phyloP scores from a whole-genome alignment of 2,113 vertebrate genomes.

The Esox niger region DNA sequence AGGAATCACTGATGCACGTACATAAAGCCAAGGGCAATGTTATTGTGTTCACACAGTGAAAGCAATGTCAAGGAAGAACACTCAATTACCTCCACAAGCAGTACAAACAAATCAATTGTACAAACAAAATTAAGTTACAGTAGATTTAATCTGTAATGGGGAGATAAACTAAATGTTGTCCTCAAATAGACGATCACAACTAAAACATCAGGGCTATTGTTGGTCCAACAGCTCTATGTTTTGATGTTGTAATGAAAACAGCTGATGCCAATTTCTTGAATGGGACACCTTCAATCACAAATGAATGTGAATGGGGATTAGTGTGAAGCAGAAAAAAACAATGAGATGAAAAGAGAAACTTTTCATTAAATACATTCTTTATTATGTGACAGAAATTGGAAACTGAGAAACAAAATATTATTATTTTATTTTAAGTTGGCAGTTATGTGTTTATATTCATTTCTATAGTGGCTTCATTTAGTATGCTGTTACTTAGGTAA shows the following conservation, averaged over 20 bases:
- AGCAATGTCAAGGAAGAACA: constrained; percentile 10
- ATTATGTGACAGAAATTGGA: too few species aligned
- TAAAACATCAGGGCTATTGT: not conserved
- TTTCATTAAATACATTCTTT: too few species aligned
- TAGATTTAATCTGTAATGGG: not conserved
- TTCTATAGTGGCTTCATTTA: too few species aligned
- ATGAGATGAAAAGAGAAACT: too few species aligned
- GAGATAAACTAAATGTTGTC: not conserved
- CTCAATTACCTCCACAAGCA: constrained; percentile 1
- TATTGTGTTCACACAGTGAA: not conserved
- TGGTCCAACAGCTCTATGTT: not conserved
- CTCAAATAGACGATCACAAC: not conserved
- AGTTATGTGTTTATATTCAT: too few species aligned
- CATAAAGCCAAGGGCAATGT: not conserved
- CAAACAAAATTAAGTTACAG: constrained; percentile 4
- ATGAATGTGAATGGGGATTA: too few species aligned
- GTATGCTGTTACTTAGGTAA: too few species aligned
- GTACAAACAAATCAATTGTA: constrained; percentile 6
- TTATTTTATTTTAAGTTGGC: too few species aligned
- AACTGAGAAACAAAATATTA: too few species aligned
- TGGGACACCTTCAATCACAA: too few species aligned
- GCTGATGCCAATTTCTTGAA: not conserved
- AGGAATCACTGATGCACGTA: not conserved
- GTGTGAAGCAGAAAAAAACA: too few species aligned
- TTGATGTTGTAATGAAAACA: not conserved